phyloP scores from a whole-genome alignment of 2,113 vertebrate genomes.

The Axis porcinus region DNA sequence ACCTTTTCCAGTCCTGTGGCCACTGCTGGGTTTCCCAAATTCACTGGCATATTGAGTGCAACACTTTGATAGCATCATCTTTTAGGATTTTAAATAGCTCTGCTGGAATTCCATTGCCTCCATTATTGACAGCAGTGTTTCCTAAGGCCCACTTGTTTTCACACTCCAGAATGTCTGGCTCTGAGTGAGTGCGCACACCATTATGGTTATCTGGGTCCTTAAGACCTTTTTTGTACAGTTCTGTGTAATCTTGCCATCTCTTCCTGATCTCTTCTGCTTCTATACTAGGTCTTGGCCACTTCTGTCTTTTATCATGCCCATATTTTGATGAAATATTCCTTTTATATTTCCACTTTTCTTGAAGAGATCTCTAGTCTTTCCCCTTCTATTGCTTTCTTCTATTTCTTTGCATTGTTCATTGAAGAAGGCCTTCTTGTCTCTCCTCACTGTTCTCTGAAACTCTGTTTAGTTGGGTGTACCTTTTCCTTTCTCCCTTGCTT shows the following conservation, averaged over 20 bases:
- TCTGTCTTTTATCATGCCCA: neutral
- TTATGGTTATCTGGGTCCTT: neutral
- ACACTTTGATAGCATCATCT: neutral
- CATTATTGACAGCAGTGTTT: neutral
- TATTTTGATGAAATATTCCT: neutral
- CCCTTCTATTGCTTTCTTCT: neutral
- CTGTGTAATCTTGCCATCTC: neutral
- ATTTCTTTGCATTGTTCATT: neutral
- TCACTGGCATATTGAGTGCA: neutral
- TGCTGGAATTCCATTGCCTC: neutral
- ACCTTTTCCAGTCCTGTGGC: neutral
- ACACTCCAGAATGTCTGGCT: neutral
- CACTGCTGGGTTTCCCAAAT: neutral
- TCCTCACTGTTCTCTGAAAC: neutral
- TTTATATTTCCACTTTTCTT: neutral
- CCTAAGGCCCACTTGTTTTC: neutral
- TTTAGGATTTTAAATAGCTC: neutral
- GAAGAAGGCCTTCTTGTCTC: neutral
- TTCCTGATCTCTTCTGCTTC: neutral
- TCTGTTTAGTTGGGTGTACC: neutral
- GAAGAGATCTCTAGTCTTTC: neutral
- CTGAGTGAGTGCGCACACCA: neutral
- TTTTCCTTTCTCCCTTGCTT: neutral
- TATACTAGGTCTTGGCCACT: neutral
- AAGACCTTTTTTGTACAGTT: neutral